Evolutionary conservation across 2,113 vertebrate genomes (phyloP).

Genomic region (Gallinago undulata): DNA sequence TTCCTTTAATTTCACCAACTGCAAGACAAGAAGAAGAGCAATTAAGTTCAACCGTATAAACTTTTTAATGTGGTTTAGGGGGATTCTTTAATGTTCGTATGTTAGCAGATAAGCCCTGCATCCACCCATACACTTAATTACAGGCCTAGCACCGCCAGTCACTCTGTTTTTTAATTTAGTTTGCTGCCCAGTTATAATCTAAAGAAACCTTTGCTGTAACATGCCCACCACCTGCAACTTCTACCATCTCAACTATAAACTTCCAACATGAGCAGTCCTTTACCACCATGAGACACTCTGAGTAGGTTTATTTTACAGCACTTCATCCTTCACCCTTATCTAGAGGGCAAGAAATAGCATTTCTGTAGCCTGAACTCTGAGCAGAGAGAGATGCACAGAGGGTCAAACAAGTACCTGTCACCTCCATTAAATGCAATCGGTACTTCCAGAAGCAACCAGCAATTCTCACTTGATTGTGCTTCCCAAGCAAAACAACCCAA

Average conservation of each 20-base stretch:
- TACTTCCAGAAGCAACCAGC: neutral
- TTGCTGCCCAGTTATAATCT: constrained; percentile 28
- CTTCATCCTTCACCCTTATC: neutral
- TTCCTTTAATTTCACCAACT: constrained; percentile 47
- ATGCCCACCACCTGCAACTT: neutral
- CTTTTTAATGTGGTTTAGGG: constrained; percentile 51
- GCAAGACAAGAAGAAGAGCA: constrained; percentile 25
- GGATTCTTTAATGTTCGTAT: constrained; percentile 22
- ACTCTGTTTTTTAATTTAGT: constrained; percentile 41
- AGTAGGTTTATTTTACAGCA: neutral
- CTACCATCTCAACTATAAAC: neutral
- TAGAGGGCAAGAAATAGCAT: neutral
- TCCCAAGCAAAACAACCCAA: neutral
- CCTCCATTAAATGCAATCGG: rapidly evolving
- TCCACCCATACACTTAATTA: constrained; percentile 59
- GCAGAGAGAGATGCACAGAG: neutral
- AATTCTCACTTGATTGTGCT: neutral
- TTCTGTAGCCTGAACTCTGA: neutral
- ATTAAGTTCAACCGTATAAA: neutral
- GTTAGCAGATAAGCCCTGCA: constrained; percentile 52
- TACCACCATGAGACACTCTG: neutral
- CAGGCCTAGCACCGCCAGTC: constrained; percentile 20
- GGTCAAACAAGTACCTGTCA: neutral
- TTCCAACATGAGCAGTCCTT: neutral
- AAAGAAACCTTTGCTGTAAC: constrained; percentile 33